A percentile compares a stretch with the other conserved stretches of the same genome.
Conservation (phyloP, 23 tunicate species). For the Clavelina lepadiformis region DNA sequence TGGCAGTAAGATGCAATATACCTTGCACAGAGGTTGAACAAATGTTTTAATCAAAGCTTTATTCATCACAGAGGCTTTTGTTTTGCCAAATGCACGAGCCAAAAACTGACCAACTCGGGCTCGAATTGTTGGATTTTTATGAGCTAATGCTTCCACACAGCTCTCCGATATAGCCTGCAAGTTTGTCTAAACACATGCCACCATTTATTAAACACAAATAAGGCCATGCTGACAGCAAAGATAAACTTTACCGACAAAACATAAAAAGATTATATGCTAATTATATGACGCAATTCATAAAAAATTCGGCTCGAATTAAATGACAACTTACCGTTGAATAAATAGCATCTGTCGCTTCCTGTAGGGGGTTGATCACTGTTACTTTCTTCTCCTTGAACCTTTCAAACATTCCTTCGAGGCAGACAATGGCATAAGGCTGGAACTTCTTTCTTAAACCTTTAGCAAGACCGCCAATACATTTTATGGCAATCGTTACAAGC, state of each 20-base stretch:
- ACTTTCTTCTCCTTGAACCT: constrained; percentile 93
- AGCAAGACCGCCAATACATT: constrained; percentile 79
- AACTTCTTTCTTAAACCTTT: constrained; percentile 85
- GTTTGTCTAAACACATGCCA: constrained; percentile 25
- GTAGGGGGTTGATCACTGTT: constrained; percentile 72
- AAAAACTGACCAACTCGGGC: constrained; percentile 76
- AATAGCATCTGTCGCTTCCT: constrained; percentile 80
- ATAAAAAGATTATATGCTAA: constrained; percentile 1
- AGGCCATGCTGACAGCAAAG: background rate
- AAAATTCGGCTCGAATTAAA: background rate
- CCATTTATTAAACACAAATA: background rate
- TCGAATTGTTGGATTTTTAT: constrained; percentile 89
- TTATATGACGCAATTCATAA: background rate
- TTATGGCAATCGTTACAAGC: constrained; percentile 83
- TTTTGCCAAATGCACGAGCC: constrained; percentile 55
- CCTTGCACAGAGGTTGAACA: constrained; percentile 60
- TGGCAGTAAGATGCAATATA: too few relatives aligned
- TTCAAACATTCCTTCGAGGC: constrained; percentile 66
- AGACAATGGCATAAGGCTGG: constrained; percentile 70
- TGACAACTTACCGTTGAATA: constrained; percentile 35
- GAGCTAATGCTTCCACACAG: constrained; percentile 50
- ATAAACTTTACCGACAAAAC: background rate
- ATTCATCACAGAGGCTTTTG: constrained; percentile 53
- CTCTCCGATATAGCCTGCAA: constrained; percentile 62
- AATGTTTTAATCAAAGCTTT: constrained; percentile 68